Conservation (phyloP, 2,797 vertebrate species). For the Anisognathus igniventris region DNA sequence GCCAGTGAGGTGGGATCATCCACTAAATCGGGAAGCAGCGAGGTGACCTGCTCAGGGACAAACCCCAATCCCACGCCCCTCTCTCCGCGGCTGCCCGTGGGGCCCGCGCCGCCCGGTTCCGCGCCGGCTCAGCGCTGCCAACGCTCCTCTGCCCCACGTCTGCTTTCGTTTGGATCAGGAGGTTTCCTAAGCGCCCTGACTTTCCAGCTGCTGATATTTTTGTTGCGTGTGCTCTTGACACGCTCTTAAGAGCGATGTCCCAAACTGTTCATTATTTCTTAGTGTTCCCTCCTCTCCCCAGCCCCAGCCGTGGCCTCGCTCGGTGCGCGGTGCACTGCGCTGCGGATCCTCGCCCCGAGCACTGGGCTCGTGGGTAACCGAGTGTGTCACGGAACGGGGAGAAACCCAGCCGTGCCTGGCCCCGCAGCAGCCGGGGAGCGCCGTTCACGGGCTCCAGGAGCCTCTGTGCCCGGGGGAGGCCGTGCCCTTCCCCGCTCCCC, state of each 20-base stretch:
- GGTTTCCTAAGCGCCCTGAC: not conserved
- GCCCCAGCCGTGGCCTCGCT: not conserved
- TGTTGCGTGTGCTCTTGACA: not conserved
- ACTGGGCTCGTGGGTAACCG: not conserved
- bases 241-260: not conserved
- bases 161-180: not conserved
- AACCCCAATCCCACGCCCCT: accelerated
- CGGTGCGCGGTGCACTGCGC: accelerated
- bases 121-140: not conserved
- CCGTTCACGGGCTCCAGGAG: accelerated
- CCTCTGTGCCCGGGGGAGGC: not conserved
- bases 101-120: not conserved
- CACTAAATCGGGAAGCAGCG: not conserved
- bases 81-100: not conserved
- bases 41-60: not conserved
- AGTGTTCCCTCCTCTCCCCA: not conserved
- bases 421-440: not conserved
- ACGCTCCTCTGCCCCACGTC: not conserved
- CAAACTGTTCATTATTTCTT: not conserved
- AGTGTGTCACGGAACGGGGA: not conserved
- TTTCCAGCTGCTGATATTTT: not conserved
- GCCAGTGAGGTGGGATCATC: too few relatives aligned
- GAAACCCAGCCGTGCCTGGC: not conserved
- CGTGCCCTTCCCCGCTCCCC: not conserved
- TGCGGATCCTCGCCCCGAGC: not conserved